A percentile compares a stretch with the other conserved stretches of the same genome.
These are phyloP conservation scores for Drosophila suboccidentalis DNA, from an alignment of 2,888 invertebrate genomes.

Conservation along the genomic window DNA sequence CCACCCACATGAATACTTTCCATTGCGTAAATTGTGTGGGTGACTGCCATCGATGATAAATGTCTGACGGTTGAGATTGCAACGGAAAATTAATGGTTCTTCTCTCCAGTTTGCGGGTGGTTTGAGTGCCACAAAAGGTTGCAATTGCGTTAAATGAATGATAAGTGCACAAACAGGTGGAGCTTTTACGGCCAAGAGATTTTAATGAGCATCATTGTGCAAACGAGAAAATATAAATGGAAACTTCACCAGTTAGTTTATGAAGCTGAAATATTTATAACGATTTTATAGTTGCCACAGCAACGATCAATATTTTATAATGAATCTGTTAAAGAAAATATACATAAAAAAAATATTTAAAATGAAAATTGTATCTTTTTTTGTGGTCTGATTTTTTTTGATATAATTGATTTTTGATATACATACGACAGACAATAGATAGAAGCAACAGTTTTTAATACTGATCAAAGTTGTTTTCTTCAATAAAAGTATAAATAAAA, in stretches of 20 bases:
- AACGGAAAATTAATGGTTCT: conserved; percentile 56
- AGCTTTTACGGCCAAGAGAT: conserved; percentile 3
- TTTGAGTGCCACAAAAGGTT: conserved; percentile 22
- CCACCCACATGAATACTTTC: conserved; percentile 69
- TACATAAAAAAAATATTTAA: too few species aligned
- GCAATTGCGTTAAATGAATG: conserved; percentile 29
- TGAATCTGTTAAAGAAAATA: too few species aligned
- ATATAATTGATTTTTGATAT: too few species aligned
- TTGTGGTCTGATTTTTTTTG: too few species aligned
- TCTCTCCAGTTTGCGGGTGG: conserved; percentile 5
- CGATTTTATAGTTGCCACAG: neutral
- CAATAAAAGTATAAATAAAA: neutral
- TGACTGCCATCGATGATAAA: conserved; percentile 68
- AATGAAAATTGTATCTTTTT: too few species aligned
- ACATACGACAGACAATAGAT: too few species aligned
- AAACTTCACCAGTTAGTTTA: conserved; percentile 2
- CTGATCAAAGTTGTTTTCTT: neutral
- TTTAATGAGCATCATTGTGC: conserved; percentile 30
- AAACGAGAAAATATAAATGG: neutral
- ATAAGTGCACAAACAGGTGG: conserved; percentile 42
- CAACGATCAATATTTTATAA: neutral
- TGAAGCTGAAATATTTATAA: neutral
- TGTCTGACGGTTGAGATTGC: conserved; percentile 65
- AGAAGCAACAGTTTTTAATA: too few species aligned
- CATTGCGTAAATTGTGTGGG: conserved; percentile 67